Evolutionary conservation across 2,888 invertebrate species (phyloP), one percentile per base, ranked within the genome.

Genomic region (Ormyrus thymus): DNA sequence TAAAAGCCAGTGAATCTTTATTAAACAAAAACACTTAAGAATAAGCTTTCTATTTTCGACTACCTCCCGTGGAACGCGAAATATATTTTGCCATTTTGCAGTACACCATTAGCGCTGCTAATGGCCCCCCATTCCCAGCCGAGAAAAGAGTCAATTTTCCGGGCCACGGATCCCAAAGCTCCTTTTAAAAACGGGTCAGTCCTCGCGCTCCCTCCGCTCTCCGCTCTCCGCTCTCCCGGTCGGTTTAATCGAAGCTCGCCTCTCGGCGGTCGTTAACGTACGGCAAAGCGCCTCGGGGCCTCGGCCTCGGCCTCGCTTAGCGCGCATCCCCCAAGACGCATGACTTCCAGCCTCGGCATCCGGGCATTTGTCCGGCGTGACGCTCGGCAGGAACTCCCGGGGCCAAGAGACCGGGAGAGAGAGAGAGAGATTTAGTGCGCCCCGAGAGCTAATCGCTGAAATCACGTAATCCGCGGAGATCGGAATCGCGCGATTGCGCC

Each of bases 291-390:
- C 59, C 59, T 8, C 13, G 55, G n/a, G 56, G n/a, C 13, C n/a
- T n/a, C 11, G 48, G n/a, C 55, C 29, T 29, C 8, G 11, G 51
- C 29, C 29, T 29, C 43, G 48, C n/a, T n/a, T n/a, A n/a, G n/a
- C 45, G 50, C 61, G 61, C 71, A 51, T 83, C 72, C 82, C 83
- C 85, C 83, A 88, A 90, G 90, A 90, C 86, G 86, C 87, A 90
- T 88, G 87, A 86, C 89, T 89, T 90, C 89, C 89, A 90, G 86
- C 83, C 81, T 86, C 84, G 85, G 89, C 89, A 90, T 90, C 90
- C 89, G 90, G 89, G 85, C 89, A 90, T 90, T 89, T 89, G 90
- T 89, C 89, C 88, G 83, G 84, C 83, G 83, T 87, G 89, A 88
- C 89, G 86, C 85, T 85, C 51, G 86, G 85, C 88, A 89, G 89